Base-by-base conservation (phyloP, 2,113 vertebrate species). In the Oceanites oceanicus region DNA sequence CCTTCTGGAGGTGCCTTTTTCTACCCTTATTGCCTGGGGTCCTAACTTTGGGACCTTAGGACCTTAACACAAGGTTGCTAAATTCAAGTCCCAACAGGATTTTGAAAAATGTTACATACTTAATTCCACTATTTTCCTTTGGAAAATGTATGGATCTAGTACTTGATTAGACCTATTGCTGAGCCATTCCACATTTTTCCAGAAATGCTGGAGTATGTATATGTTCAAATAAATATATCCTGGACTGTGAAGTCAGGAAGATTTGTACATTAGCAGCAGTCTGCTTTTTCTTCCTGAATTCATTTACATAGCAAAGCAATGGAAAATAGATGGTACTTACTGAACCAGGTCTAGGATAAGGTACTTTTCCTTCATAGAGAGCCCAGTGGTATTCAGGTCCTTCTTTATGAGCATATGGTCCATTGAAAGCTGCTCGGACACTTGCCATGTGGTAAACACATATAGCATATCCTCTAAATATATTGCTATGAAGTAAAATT, bases 361-460 rank as follows among this genome's bases (percentile, higher is more conserved):
- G 99, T 27, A 99, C 98, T 97, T 97, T 99, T 67, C 99, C 99
- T 96, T 99, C 99, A 12, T 99, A 99, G 14, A 99, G 96, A 79
- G 98, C 98, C 99, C 99, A 99, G 88, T 99, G 99, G 92, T 99
- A 99, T 86, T 99, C 99, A 25, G 99, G 98, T 83, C 98, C 98
- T 97, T 99, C 99, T 58, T 99, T 98, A 94, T 99, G 99, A 30
- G 99, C 99, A 53, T 99, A 99, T 0, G 99, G 99, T 81, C 99
- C 99, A 32, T 99, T 99, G 93, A 99, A 99, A 47, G 99, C 99
- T 34, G 99, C 99, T 90, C 99, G 98, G 76, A 99, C 98, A 58
- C 99, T 99, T 13, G 99, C 98, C 99, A 99, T 99, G 73, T 98
- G 98, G 92, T 99, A 99, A 87, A 99, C 98, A 96, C 99, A 99